These are phyloP conservation scores for Trematomus loennbergii DNA, from an alignment of 2,113 vertebrate genomes.

Conservation along the genomic window DNA sequence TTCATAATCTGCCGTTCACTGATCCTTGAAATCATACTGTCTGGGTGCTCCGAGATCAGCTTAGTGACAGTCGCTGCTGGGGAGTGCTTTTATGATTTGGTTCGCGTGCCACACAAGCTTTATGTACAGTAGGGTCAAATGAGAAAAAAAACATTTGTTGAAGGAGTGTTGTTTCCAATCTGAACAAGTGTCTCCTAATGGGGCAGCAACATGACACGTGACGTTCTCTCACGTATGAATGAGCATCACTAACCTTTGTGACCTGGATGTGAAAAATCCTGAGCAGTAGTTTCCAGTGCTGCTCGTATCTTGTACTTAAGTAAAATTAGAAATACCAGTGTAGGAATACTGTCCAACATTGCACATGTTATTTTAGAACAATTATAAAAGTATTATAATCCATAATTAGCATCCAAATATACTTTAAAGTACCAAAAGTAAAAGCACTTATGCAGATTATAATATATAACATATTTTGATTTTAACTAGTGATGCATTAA, in stretches of 20 bases:
- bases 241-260: slow-evolving; percentile 25
- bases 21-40: slow-evolving; percentile 83
- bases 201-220: neutral
- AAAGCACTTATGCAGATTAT: too few relatives aligned
- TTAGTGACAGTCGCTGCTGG: slow-evolving; percentile 73
- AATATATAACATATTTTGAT: too few relatives aligned
- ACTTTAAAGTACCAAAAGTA: too few relatives aligned
- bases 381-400: too few relatives aligned
- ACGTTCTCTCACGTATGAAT: neutral
- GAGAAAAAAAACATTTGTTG: slow-evolving; percentile 63
- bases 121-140: slow-evolving; percentile 45
- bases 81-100: slow-evolving; percentile 66
- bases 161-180: slow-evolving; percentile 32
- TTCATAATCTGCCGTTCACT: slow-evolving; percentile 78
- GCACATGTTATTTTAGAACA: too few relatives aligned
- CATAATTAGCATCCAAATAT: too few relatives aligned
- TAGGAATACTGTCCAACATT: too few relatives aligned
- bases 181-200: slow-evolving; percentile 15
- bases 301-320: too few relatives aligned
- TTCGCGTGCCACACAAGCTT: slow-evolving; percentile 44
- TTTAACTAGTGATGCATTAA: too few relatives aligned
- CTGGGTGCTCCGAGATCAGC: slow-evolving; percentile 77
- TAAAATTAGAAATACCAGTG: too few relatives aligned
- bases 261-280: neutral
- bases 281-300: neutral